phyloP scores from a whole-genome alignment of 2,113 vertebrate species.

The Mesoclemmys tuberculata region DNA sequence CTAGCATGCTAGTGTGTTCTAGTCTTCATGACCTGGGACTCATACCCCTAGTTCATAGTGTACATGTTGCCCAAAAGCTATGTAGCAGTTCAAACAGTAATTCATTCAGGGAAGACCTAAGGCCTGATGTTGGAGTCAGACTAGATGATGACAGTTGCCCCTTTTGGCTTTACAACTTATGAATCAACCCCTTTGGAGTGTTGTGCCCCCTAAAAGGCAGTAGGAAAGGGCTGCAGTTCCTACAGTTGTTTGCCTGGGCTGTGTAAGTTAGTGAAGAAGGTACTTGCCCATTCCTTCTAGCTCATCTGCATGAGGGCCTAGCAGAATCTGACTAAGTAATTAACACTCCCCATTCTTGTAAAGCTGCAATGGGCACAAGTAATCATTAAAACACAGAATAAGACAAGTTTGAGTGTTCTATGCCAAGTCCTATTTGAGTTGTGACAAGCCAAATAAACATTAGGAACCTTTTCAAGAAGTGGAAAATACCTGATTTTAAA shows the following conservation, averaged over 20 bases:
- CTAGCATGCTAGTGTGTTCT: too few species aligned
- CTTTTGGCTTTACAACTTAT: neutral
- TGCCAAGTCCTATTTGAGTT: neutral
- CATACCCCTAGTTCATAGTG: too few species aligned
- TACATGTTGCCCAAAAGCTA: too few species aligned
- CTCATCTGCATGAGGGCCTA: too few species aligned
- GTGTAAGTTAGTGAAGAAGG: neutral
- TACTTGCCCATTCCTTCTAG: neutral
- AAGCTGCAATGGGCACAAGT: neutral
- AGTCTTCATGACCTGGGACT: too few species aligned
- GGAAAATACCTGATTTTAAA: neutral
- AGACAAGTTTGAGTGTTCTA: neutral
- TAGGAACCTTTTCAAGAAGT: neutral
- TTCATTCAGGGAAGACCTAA: too few species aligned
- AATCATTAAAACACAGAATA: neutral
- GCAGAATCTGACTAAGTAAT: too few species aligned
- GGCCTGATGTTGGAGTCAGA: too few species aligned
- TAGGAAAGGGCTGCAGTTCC: neutral
- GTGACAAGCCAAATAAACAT: constrained; percentile 8
- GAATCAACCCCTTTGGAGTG: neutral
- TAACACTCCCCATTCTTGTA: neutral
- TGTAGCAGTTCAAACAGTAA: too few species aligned
- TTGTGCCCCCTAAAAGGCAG: too few species aligned
- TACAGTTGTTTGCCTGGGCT: neutral
- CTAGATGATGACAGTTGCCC: neutral